These are phyloP conservation scores for Ametastegia equiseti DNA, from an alignment of 2,888 invertebrate genomes.

Conservation along the genomic window DNA sequence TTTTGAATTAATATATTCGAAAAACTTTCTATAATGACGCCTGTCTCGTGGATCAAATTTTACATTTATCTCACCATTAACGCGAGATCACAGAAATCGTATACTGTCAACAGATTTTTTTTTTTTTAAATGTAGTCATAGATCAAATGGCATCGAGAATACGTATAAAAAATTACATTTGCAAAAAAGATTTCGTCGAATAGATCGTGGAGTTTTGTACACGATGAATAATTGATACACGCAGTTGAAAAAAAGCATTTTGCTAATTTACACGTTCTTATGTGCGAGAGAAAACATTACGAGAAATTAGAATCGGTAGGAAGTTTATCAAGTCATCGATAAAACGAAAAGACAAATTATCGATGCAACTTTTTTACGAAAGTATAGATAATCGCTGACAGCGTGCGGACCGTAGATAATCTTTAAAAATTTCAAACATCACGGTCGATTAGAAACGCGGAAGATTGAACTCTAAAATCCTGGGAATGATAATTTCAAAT, in stretches of 20 bases:
- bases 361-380: not conserved
- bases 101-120: not conserved
- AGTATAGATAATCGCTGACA: not conserved
- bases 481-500: not conserved
- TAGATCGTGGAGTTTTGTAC: not conserved
- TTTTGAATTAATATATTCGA: not conserved
- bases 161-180: no score
- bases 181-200: no score
- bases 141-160: no score
- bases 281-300: not conserved
- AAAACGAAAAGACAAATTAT: not conserved
- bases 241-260: not conserved
- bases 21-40: not conserved
- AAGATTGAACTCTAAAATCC: not conserved
- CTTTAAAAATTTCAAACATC: not conserved
- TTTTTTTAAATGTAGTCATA: not conserved
- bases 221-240: not conserved
- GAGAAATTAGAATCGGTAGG: not conserved
- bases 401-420: constrained; percentile 20
- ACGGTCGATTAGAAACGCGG: not conserved
- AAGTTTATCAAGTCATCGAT: not conserved
- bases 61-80: not conserved
- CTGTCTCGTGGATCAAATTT: not conserved
- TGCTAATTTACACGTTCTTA: not conserved
- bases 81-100: not conserved